Evolutionary conservation across 2,113 vertebrate species (phyloP).

Genomic region (Semnopithecus entellus): DNA sequence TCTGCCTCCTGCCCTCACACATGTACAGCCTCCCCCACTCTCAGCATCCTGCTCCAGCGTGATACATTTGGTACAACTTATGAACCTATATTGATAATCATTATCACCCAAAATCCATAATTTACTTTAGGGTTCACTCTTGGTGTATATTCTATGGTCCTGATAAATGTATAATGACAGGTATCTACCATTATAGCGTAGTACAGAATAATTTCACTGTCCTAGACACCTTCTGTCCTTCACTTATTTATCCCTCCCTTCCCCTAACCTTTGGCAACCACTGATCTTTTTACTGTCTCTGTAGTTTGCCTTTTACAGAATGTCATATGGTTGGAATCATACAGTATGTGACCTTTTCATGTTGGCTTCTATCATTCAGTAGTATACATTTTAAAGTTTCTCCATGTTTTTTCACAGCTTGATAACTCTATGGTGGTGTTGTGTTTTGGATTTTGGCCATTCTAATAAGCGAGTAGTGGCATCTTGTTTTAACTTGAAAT

Average conservation of each 20-base stretch:
- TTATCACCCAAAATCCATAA: not conserved
- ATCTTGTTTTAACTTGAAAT: not conserved
- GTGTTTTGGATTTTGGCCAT: not conserved
- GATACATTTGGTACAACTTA: not conserved
- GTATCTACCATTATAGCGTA: too few species aligned
- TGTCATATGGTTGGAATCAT: not conserved
- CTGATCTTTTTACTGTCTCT: not conserved
- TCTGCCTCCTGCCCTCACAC: too few species aligned
- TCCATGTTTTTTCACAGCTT: not conserved
- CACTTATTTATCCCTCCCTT: not conserved
- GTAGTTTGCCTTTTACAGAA: not conserved
- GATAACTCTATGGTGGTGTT: not conserved
- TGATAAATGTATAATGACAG: not conserved
- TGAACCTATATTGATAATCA: not conserved
- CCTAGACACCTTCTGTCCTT: not conserved
- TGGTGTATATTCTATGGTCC: not conserved
- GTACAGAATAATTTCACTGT: not conserved
- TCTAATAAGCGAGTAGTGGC: not conserved
- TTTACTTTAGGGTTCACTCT: not conserved
- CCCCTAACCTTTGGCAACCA: not conserved
- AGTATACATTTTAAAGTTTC: not conserved
- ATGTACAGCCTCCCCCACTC: not conserved
- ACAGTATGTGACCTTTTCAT: not conserved
- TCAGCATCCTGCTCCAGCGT: not conserved
- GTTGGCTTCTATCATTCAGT: not conserved